Percentiles rank a stretch among this genome's conserved stretches.
These are phyloP conservation scores for Drosophila grimshawi DNA, from an alignment of 1,140 invertebrate genomes.

Conservation along the genomic window DNA sequence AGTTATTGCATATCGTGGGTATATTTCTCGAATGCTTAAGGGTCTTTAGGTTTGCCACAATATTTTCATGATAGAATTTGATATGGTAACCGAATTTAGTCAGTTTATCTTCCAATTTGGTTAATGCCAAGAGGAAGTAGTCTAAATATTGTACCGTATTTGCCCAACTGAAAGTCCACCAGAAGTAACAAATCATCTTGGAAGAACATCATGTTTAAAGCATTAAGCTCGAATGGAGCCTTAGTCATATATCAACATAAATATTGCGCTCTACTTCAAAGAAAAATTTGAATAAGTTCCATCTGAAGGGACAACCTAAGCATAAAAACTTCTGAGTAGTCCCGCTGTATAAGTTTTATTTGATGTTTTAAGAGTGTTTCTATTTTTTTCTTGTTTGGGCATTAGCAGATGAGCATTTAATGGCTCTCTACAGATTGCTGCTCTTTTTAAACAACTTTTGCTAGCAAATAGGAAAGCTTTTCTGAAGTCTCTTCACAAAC, in stretches of 20 bases:
- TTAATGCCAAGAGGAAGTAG: conserved; percentile 69
- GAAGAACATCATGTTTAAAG: conserved; percentile 87
- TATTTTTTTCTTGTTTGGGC: conserved; percentile 16
- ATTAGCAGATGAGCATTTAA: background rate
- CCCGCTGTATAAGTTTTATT: too few species aligned
- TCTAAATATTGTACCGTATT: conserved; percentile 64
- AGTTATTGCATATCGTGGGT: conserved; percentile 56
- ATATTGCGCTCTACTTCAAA: too few species aligned
- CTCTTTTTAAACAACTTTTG: conserved; percentile 41
- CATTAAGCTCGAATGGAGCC: conserved; percentile 86
- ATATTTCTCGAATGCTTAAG: conserved; percentile 72
- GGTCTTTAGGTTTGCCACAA: conserved; percentile 52
- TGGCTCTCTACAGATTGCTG: conserved; percentile 80
- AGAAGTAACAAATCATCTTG: conserved; percentile 56
- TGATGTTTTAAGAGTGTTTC: too few species aligned
- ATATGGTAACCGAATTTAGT: conserved; percentile 73
- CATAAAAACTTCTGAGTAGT: too few species aligned
- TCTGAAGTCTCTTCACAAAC: background rate
- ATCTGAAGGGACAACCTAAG: too few species aligned
- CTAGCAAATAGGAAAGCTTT: background rate
- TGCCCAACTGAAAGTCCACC: conserved; percentile 66
- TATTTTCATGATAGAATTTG: conserved; percentile 69
- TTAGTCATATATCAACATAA: too few species aligned
- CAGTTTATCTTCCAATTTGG: conserved; percentile 69
- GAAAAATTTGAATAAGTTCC: too few species aligned